Evolutionary conservation across 35 echinoderm and acorn worm genomes (phyloP).

Genomic region (Eucidaris tribuloides): DNA sequence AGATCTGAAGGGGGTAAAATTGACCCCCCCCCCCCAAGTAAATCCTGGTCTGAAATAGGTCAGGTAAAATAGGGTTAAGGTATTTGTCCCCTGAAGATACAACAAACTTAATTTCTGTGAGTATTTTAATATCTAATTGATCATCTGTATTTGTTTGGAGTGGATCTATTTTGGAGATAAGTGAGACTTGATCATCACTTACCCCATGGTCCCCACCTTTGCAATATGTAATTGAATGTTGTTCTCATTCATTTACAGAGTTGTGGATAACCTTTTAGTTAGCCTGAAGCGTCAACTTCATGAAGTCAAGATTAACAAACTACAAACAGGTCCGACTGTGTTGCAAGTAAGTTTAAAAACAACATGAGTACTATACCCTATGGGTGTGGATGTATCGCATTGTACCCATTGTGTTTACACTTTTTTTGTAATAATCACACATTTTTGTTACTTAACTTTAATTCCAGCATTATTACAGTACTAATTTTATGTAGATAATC

Average conservation of each 20-base stretch:
- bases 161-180: background rate
- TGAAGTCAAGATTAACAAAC: slow-evolving; percentile 42
- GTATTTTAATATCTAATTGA: background rate
- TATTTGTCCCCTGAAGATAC: background rate
- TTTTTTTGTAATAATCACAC: no score
- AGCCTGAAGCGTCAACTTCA: slow-evolving; percentile 27
- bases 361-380: background rate
- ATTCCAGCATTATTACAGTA: no score
- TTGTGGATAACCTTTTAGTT: slow-evolving; percentile 30
- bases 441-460: no score
- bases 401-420: slow-evolving; percentile 1
- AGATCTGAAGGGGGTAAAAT: no score
- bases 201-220: background rate
- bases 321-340: slow-evolving; percentile 35
- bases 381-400: background rate
- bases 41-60: no score
- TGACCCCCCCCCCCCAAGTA: no score
- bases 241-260: background rate
- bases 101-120: background rate
- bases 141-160: background rate
- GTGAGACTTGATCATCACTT: background rate
- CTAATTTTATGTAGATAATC: no score
- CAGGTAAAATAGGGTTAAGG: background rate
- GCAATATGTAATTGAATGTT: background rate
- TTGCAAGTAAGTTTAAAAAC: slow-evolving; percentile 37